These are phyloP conservation scores for Ophion ventricosus DNA, from an alignment of 2,888 invertebrate genomes.

Conservation along the genomic window DNA sequence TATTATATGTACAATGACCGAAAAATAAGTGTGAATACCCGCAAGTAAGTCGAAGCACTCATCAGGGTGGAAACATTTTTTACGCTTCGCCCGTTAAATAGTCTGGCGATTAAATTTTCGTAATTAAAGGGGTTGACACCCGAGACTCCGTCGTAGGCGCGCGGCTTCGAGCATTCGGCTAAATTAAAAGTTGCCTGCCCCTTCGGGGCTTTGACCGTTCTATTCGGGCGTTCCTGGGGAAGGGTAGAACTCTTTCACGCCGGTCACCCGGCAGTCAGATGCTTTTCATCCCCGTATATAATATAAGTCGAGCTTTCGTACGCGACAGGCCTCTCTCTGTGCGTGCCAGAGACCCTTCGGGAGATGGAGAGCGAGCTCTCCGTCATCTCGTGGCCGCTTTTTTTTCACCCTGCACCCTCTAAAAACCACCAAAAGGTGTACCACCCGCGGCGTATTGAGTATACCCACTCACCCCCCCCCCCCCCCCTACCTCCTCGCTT, in stretches of 20 bases:
- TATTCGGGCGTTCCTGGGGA: background rate
- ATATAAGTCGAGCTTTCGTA: slow-evolving; percentile 42
- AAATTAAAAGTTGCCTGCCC: slow-evolving; percentile 10
- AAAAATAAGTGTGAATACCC: too few relatives aligned
- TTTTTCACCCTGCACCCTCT: too few relatives aligned
- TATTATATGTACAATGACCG: too few relatives aligned
- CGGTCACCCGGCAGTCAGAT: background rate
- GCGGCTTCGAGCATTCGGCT: slow-evolving; percentile 1
- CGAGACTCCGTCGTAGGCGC: slow-evolving; percentile 30
- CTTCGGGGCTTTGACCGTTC: slow-evolving; percentile 9
- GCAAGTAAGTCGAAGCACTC: background rate
- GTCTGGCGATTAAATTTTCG: slow-evolving; percentile 18
- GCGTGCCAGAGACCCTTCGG: background rate
- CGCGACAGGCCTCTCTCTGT: background rate
- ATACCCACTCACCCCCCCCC: too few relatives aligned
- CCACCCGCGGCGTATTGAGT: too few relatives aligned
- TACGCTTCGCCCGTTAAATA: slow-evolving; percentile 16
- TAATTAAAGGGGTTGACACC: slow-evolving; percentile 39
- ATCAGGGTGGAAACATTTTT: slow-evolving; percentile 9
- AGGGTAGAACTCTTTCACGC: background rate
- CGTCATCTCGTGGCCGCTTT: too few relatives aligned
- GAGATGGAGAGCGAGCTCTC: background rate
- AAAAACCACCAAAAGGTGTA: too few relatives aligned
- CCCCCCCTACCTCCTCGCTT: too few relatives aligned
- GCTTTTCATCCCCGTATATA: slow-evolving; percentile 42